Evolutionary conservation across 2,888 invertebrate genomes (phyloP), one percentile per base, ranked within the genome.

Genomic region (Tenthredo amoena): DNA sequence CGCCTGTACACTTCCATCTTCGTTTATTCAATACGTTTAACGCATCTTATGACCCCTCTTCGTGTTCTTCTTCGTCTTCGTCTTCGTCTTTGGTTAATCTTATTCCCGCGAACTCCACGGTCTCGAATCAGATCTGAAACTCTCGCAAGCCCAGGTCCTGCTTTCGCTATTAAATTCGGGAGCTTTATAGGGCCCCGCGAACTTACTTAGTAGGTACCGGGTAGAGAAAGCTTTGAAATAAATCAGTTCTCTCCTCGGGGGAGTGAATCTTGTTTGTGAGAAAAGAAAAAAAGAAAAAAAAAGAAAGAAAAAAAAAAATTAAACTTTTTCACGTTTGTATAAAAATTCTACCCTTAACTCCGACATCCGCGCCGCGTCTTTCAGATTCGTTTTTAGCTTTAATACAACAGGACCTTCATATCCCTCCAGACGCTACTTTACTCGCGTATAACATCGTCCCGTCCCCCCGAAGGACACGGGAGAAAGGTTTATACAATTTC

Each of bases 1-100:
- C 86, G 47, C 86, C 87, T 84, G n/a, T 55, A 86, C 88, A 86
- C 88, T 31, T 83, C 83, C 84, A 87, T 88, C 81, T 87, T 87
- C 86, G 88, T 87, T 88, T 87, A 88, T 87, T 86, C 40, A 74
- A 43, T 88, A 55, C 55, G 37, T 6, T n/a, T 34, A 55, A 55
- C 43, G 40, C 18, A 76, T 55, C 77, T 77, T 31, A 68, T 81
- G 87, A 85, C 87, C 86, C 86, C 87, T 86, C 72, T 76, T 74
- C 86, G 31, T 50, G 18, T 58, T 81, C 68, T 26, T 85, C 84
- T 82, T 40, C n/a, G 6, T n/a, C 72, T 72, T 31, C 10, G 37
- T 72, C 72, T 26, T 21, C 40, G 43, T 21, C 18, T 71, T 37
- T 34, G 18, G 15, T 71, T 37, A 34, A 7, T 18, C 15, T 71